A percentile compares a stretch with the other conserved stretches of the same genome.
Evolutionary conservation across 2,797 vertebrate species (phyloP).

Genomic region (Scarus forsteni): DNA sequence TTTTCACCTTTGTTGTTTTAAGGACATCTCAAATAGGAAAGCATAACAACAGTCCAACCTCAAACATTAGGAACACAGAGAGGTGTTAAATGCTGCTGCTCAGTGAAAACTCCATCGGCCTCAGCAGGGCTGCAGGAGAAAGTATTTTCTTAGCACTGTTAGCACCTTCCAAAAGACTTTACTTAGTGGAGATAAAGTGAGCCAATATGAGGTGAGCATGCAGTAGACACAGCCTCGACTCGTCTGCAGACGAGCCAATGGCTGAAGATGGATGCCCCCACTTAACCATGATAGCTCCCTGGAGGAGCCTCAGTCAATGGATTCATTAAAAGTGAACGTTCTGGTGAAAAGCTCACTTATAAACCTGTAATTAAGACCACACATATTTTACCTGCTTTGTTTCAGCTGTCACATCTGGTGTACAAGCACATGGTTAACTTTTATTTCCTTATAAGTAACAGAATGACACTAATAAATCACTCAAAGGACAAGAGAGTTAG

Average conservation of each 20-base stretch:
- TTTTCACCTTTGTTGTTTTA: no score
- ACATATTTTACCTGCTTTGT: conserved; percentile 84
- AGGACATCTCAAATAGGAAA: no score
- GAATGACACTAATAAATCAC: conserved; percentile 75
- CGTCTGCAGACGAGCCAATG: conserved; percentile 79
- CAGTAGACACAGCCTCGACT: conserved; percentile 74
- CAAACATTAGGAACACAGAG: conserved; percentile 45
- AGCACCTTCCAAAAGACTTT: conserved; percentile 77
- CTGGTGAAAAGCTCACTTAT: conserved; percentile 80
- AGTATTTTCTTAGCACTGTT: conserved; percentile 71
- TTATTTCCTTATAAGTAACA: conserved; percentile 76
- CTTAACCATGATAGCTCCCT: conserved; percentile 85
- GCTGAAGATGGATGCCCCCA: conserved; percentile 85
- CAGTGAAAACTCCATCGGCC: conserved; percentile 59
- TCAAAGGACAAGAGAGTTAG: conserved; percentile 32
- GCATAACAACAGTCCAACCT: conserved; percentile 57
- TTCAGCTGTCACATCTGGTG: conserved; percentile 76
- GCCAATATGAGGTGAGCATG: conserved; percentile 79
- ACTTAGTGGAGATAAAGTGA: conserved; percentile 85
- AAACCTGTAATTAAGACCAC: conserved; percentile 83
- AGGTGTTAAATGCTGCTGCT: conserved; percentile 34
- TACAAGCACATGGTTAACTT: conserved; percentile 73
- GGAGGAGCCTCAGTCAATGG: conserved; percentile 84
- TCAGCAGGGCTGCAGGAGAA: conserved; percentile 63
- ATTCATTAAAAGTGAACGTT: conserved; percentile 86